Evolutionary conservation across 2,888 invertebrate genomes (phyloP), one percentile per base, ranked within the genome.

Genomic region (Sminthurinus aureus): DNA sequence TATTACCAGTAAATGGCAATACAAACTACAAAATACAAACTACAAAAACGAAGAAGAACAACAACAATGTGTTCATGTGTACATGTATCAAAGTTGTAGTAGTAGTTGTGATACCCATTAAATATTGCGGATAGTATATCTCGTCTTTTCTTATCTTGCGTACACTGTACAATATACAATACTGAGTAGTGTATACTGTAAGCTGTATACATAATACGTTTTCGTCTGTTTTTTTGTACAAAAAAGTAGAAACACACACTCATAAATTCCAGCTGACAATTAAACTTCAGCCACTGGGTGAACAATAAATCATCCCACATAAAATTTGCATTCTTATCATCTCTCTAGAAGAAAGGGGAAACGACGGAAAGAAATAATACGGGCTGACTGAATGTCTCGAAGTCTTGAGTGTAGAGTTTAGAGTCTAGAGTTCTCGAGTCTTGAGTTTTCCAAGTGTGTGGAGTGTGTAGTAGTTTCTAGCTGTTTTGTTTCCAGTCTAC

Each of bases 281-380:
- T 82, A 76, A 82, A 82, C 64, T 77, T 76, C 76, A 82, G 82
- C 82, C 82, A 82, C 82, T 82, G 76, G 82, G 77, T 76, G 75
- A 82, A 22, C 75, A 76, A 82, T 82, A 82, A 82, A 82, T 82
- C 82, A 82, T 82, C 76, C 50, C 76, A 69, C 80, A 69, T 75
- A 66, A 82, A 76, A 82, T 82, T 82, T 82, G 82, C 82, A 82
- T 82, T 76, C 82, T 82, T 82, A 82, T 82, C 77, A 20, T 64
- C 58, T 20, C 24, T 81, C 24, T 81, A 58, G 51, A 75, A 75
- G 75, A 75, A 75, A 58, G 58, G 58, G 18, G 58, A 58, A 22
- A 71, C 20, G 71, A 71, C 22, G 24, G 71, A 71, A 24, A 71
- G 24, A 51, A 51, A 26, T 26, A 12, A 73, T 75, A 75, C n/a